These are phyloP conservation scores for Clarias fuscus DNA, from an alignment of 2,797 vertebrate species.

Conservation along the genomic window DNA sequence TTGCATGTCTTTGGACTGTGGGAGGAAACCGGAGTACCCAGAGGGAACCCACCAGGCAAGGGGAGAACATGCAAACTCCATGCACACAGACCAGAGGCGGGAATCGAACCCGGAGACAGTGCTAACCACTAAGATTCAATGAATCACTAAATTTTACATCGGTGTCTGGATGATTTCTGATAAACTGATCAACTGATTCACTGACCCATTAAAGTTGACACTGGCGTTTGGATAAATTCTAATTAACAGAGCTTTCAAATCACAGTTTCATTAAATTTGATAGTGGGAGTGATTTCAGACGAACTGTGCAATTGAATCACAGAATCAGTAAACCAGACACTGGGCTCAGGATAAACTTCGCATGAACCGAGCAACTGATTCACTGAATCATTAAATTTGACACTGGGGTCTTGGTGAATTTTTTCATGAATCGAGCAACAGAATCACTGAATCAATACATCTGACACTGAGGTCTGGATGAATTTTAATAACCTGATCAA, in stretches of 20 bases:
- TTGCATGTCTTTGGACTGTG: too few relatives aligned
- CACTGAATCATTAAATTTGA: background rate
- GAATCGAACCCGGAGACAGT: too few relatives aligned
- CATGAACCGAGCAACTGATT: background rate
- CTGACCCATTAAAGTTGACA: background rate
- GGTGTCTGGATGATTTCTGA: too few relatives aligned
- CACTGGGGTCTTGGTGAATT: background rate
- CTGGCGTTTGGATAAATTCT: background rate
- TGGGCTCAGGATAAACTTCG: background rate
- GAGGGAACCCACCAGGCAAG: too few relatives aligned
- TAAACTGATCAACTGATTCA: background rate
- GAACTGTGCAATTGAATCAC: background rate
- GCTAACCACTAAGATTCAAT: too few relatives aligned
- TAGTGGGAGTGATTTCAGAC: too few relatives aligned
- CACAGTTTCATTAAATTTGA: too few relatives aligned
- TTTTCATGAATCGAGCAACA: background rate
- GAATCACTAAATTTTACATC: too few relatives aligned
- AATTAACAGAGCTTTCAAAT: too few relatives aligned
- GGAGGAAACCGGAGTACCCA: too few relatives aligned
- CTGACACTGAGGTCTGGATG: conserved; percentile 5
- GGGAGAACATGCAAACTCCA: too few relatives aligned
- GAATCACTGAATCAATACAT: conserved; percentile 26
- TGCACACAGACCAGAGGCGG: too few relatives aligned
- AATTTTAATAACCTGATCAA: background rate
- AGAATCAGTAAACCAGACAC: background rate